Percentiles rank a stretch among this genome's conserved stretches.
Conservation (phyloP, 1,140 invertebrate genomes). For the Aphelenchoides besseyi region DNA sequence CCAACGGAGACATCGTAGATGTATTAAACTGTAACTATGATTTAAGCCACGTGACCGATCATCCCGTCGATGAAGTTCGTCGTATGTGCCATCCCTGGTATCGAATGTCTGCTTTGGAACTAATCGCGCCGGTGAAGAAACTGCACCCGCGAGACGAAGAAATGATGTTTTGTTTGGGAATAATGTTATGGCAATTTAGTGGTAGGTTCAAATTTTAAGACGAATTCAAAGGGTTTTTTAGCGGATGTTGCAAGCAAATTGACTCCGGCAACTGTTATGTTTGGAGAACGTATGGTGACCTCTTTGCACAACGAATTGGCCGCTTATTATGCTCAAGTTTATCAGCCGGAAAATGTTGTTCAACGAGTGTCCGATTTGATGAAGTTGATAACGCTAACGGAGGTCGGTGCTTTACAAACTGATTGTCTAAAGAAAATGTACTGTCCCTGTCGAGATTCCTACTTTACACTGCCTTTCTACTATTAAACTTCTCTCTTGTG, state of each 20-base stretch:
- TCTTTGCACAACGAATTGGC: not conserved
- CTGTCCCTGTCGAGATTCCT: not conserved
- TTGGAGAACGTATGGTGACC: not conserved
- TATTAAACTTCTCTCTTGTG: not conserved
- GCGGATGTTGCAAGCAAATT: conserved; percentile 9
- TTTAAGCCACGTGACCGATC: not conserved
- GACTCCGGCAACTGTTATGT: not conserved
- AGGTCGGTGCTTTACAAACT: not conserved
- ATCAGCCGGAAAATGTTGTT: not conserved
- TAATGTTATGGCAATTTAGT: conserved; percentile 20
- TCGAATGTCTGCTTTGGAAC: conserved; percentile 2
- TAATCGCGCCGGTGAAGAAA: conserved; percentile 17
- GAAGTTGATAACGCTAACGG: not conserved
- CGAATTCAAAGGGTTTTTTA: not conserved
- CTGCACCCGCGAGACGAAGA: conserved; percentile 9
- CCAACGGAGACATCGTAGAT: conserved; percentile 17
- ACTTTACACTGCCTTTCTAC: not conserved
- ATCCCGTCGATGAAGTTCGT: not conserved
- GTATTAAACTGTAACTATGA: conserved; percentile 19
- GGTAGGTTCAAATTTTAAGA: conserved; percentile 4
- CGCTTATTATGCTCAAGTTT: not conserved
- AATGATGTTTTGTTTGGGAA: conserved; percentile 22
- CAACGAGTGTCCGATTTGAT: conserved; percentile 11
- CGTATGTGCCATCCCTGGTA: conserved; percentile 14
- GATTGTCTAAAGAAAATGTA: not conserved